Evolutionary conservation across 2,113 vertebrate species (phyloP).

Genomic region (Taurulus bubalis): DNA sequence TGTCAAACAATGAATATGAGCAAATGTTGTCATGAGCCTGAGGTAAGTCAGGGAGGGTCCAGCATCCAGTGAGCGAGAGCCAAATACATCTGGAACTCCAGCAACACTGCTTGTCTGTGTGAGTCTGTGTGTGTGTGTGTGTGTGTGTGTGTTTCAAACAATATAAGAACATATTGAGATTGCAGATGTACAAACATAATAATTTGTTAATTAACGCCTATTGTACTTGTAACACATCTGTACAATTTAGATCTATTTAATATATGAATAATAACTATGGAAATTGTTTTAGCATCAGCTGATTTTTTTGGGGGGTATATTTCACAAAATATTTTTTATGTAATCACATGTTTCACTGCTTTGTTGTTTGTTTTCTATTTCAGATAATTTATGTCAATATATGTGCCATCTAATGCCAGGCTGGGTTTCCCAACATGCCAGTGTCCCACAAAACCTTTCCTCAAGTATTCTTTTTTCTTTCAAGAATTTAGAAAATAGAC

Average conservation of each 20-base stretch:
- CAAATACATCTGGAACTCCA: slow-evolving; percentile 39
- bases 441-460: slow-evolving; percentile 11
- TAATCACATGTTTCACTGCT: slow-evolving; percentile 43
- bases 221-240: slow-evolving; percentile 46
- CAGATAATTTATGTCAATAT: slow-evolving; percentile 40
- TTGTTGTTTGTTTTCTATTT: slow-evolving; percentile 44
- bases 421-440: slow-evolving; percentile 25
- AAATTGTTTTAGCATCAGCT: slow-evolving; percentile 43
- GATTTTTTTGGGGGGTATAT: slow-evolving; percentile 19
- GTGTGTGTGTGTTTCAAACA: slow-evolving; percentile 17
- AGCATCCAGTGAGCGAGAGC: slow-evolving; percentile 27
- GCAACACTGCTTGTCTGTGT: slow-evolving; percentile 1
- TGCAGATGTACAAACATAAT: slow-evolving; percentile 33
- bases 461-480: not conserved
- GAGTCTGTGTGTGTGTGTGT: not conserved
- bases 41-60: slow-evolving; percentile 20
- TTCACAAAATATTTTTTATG: slow-evolving; percentile 39
- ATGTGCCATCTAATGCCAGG: slow-evolving; percentile 39
- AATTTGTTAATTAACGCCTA: slow-evolving; percentile 33
- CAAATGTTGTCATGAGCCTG: slow-evolving; percentile 36
- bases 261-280: slow-evolving; percentile 57
- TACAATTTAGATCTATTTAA: slow-evolving; percentile 59
- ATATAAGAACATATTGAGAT: slow-evolving; percentile 27
- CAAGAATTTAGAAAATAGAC: not conserved
- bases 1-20: slow-evolving; percentile 34